Conservation (phyloP, 2,888 invertebrate species). For the Drosophila cognata region DNA sequence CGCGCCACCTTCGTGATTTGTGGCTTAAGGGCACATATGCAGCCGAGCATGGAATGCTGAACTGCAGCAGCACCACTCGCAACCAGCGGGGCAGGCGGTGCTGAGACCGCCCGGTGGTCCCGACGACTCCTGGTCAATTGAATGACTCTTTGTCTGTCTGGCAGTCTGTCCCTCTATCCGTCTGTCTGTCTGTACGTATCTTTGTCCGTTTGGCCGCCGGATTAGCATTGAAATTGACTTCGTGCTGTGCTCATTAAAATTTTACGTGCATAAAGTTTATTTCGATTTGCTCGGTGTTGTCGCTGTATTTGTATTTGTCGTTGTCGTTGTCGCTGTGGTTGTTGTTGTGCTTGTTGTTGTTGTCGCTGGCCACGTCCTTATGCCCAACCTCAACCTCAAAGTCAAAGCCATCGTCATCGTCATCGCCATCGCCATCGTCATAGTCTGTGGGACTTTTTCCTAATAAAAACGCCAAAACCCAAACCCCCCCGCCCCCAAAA, state of each 20-base stretch:
- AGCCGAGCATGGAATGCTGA: slow-evolving; percentile 19
- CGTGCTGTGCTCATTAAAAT: slow-evolving; percentile 81
- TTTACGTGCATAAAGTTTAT: slow-evolving; percentile 80
- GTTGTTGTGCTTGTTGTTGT: slow-evolving; percentile 13
- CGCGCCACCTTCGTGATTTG: slow-evolving; percentile 81
- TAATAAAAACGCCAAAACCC: slow-evolving; percentile 50
- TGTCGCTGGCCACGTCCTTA: slow-evolving; percentile 62
- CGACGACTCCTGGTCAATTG: slow-evolving; percentile 67
- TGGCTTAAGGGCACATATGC: slow-evolving; percentile 74
- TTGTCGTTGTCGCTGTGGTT: slow-evolving; percentile 22
- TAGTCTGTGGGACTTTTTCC: slow-evolving; percentile 22
- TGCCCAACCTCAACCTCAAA: slow-evolving; percentile 46
- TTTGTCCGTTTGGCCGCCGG: slow-evolving; percentile 68
- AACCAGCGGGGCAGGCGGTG: slow-evolving; percentile 11
- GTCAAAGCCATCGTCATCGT: slow-evolving; percentile 33
- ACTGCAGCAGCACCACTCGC: slow-evolving; percentile 10
- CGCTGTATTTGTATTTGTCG: slow-evolving; percentile 25
- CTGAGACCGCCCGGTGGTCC: slow-evolving; percentile 59
- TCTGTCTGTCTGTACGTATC: slow-evolving; percentile 21
- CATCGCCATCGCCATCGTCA: slow-evolving; percentile 18
- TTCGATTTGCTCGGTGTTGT: slow-evolving; percentile 70
- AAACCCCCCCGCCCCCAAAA: not conserved
- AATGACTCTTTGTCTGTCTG: slow-evolving; percentile 19
- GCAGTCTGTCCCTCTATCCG: slow-evolving; percentile 12
- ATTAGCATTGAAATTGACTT: slow-evolving; percentile 81